Base-by-base conservation (phyloP, 1,140 invertebrate genomes). In the Brachionus angularis region DNA sequence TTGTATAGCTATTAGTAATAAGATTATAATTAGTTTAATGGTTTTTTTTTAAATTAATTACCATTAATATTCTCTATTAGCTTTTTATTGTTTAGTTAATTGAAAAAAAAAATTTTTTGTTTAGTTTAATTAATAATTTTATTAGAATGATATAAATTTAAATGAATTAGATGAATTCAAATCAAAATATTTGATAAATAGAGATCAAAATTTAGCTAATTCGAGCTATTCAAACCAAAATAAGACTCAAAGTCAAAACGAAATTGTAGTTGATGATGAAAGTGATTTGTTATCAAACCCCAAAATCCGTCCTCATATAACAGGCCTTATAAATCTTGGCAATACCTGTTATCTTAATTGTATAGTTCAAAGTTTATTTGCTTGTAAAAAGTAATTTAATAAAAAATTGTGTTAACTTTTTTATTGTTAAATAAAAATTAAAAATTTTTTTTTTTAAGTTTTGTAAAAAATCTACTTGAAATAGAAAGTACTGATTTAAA, bases 291-390 rank as follows among this genome's bases (percentile, higher is more conserved):
- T 42, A n/a, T 14, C 39, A 5, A n/a, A n/a, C n/a, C n/a, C n/a
- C n/a, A 42, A 42, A 42, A 14, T 42, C 14, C 39, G 39, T 14
- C 39, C 39, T 3, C 10, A 42, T 42, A 14, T 42, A 42, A 42
- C 23, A 18, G 49, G 49, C 16, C 16, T 52, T 14, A 27, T 52
- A 27, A 52, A 52, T 21, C 16, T 52, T 3, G 49, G 49, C 8
- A 52, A 21, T 31, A 52, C 49, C 23, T 52, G 49, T 21, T 52
- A 52, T 21, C 16, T 52, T 3, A 52, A 52, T 31, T 5, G 23
- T 31, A 52, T 52, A 8, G 14, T 52, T 7, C 49, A 52, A 52
- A 31, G 23, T 52, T 52, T 52, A 31, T 52, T 27, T 31, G 49
- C 49, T 14, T 52, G 5, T n/a, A 52, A 52, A 52, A 31, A n/a